A percentile compares a stretch with the other conserved stretches of the same genome.
Conservation (phyloP, 2,113 vertebrate species). For the Picathartes gymnocephalus region DNA sequence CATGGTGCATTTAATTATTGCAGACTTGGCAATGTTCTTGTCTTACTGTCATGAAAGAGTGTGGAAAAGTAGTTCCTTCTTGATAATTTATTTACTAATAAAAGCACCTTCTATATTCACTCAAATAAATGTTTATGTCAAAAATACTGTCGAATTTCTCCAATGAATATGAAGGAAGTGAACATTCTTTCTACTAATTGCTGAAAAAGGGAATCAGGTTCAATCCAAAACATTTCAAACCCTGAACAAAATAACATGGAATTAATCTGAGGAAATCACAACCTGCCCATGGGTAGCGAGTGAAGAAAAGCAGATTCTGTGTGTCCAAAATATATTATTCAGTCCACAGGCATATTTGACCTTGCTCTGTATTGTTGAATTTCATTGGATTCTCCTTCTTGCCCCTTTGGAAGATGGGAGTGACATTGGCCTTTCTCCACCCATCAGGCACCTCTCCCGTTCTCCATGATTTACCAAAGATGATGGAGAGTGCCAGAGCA, state of each 20-base stretch:
- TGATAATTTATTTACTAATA: neutral
- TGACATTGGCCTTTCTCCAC: neutral
- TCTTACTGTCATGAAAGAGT: neutral
- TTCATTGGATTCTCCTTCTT: neutral
- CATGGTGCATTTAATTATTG: neutral
- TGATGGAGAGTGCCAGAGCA: accelerated
- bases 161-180: neutral
- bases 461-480: neutral
- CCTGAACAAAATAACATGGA: neutral
- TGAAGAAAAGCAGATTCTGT: neutral
- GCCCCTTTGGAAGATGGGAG: neutral
- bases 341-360: neutral
- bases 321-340: neutral
- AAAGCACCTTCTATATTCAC: neutral
- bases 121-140: neutral
- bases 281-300: neutral
- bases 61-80: neutral
- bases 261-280: neutral
- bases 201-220: neutral
- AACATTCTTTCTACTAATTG: neutral
- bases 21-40: neutral
- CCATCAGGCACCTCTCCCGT: neutral
- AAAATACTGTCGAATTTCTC: neutral
- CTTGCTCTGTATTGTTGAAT: neutral
- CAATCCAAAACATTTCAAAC: neutral